Base-by-base conservation (phyloP, 1,140 invertebrate species). In the Elysia chlorotica region DNA sequence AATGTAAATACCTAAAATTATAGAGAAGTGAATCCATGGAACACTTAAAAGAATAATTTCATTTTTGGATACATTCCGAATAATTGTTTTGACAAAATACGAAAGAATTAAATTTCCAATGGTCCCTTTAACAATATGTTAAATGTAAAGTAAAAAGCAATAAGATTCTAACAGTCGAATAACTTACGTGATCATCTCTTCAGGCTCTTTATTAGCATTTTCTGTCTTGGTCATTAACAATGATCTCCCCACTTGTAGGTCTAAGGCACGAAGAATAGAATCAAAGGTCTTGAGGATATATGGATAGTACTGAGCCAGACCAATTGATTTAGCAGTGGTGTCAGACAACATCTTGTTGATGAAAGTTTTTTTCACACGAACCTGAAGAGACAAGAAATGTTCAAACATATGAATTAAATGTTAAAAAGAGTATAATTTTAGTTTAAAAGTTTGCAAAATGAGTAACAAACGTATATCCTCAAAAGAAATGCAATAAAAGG, bases 211-310 rank as follows among this genome's bases (percentile, higher is more conserved):
- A 74, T 97, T 97, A 30, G 96, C 92, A 88, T 98, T 98, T 83
- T 98, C 96, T 0, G 94, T 93, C 78, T 95, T 96, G 0, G 97
- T 99, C 91, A 98, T 92, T 92, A 99, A 95, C 25, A 99, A 87
- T 0, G 96, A 95, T 48, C 96, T 90, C 0, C 98, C 98, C 82
- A 98, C 98, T 84, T 99, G 96, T 0, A 93, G 91, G 87, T 99
- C 98, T n/a, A 99, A 87, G 1, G 96, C 96, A 67, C 96, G 89
- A 28, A 99, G 85, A 74, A 99, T 99, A 79, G 98, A 96, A 35
- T 97, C 96, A 88, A 99, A 95, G 0, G 98, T 95, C 75, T 97
- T 92, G 53, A 97, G 89, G 17, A 99, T 96, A 78, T 96, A 94
- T 0, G 95, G 93, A 87, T 99, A 99, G 83, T 99, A 99, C 0